Conservation (phyloP, 2,888 invertebrate species). For the Melinaea marsaeus region DNA sequence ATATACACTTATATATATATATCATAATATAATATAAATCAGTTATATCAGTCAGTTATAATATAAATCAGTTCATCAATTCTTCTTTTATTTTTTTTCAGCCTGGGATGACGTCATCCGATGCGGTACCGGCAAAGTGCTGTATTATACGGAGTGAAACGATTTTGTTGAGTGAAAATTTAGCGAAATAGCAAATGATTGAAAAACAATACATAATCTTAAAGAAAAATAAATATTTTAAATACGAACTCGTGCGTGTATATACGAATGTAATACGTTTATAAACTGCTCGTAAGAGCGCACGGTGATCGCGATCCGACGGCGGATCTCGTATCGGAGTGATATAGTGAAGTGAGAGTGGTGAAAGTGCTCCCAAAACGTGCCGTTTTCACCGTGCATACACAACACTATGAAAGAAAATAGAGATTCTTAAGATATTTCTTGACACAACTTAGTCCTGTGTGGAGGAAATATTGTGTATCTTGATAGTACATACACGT, state of each 20-base stretch:
- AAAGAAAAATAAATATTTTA: neutral
- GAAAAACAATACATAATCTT: neutral
- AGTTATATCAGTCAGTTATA: neutral
- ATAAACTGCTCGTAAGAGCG: neutral
- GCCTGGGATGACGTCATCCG: conserved; percentile 86
- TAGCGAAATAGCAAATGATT: neutral
- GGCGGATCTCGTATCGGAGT: neutral
- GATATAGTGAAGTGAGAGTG: neutral
- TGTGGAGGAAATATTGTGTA: too few relatives aligned
- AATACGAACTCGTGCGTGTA: conserved; percentile 4
- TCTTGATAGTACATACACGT: too few relatives aligned
- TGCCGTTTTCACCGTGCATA: neutral
- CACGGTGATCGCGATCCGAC: conserved; percentile 1
- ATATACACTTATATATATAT: too few relatives aligned
- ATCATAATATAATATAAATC: too few relatives aligned
- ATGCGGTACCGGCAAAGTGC: conserved; percentile 66
- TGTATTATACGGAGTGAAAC: conserved; percentile 68
- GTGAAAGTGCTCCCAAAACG: neutral
- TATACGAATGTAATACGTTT: neutral
- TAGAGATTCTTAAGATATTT: conserved; percentile 3
- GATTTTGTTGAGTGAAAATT: neutral
- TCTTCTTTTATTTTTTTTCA: conserved; percentile 46
- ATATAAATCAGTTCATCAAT: neutral
- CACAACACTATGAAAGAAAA: conserved; percentile 1
- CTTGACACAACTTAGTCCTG: too few relatives aligned